Evolutionary conservation across 2,888 invertebrate species (phyloP).

Genomic region (Eupeodes luniger): DNA sequence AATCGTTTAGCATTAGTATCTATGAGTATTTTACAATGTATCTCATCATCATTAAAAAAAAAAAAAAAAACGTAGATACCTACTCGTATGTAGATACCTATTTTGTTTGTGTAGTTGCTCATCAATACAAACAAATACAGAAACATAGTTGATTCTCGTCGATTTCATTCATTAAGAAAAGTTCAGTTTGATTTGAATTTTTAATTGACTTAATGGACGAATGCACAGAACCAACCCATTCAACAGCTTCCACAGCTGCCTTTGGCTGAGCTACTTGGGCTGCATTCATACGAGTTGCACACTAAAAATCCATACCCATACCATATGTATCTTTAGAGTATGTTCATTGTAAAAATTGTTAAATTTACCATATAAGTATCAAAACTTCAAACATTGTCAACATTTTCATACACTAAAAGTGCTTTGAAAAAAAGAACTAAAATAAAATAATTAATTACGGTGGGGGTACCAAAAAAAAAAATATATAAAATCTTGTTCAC

Average conservation of each 20-base stretch:
- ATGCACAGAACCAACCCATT: slow-evolving; percentile 42
- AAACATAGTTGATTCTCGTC: not conserved
- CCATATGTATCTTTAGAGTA: too few relatives aligned
- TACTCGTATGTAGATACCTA: too few relatives aligned
- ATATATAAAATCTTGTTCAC: slow-evolving; percentile 65
- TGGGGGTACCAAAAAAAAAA: not conserved
- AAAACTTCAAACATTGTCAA: slow-evolving; percentile 21
- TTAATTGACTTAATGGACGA: slow-evolving; percentile 56
- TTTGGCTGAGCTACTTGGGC: not conserved
- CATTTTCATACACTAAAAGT: slow-evolving; percentile 8
- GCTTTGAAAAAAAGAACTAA: not conserved
- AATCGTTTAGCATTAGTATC: too few relatives aligned
- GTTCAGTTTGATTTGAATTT: slow-evolving; percentile 63
- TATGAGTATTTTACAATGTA: slow-evolving; percentile 24
- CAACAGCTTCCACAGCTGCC: slow-evolving; percentile 48
- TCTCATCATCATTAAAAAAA: not conserved
- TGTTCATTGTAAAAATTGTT: slow-evolving; percentile 25
- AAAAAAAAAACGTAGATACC: not conserved
- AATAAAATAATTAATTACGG: not conserved
- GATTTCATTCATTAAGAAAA: slow-evolving; percentile 66
- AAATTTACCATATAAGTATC: slow-evolving; percentile 67
- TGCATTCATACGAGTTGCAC: slow-evolving; percentile 7
- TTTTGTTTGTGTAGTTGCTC: not conserved
- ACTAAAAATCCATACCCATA: slow-evolving; percentile 11
- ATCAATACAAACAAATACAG: not conserved